Conservation (phyloP, 2,888 invertebrate genomes). For the Abscondita cerata region DNA sequence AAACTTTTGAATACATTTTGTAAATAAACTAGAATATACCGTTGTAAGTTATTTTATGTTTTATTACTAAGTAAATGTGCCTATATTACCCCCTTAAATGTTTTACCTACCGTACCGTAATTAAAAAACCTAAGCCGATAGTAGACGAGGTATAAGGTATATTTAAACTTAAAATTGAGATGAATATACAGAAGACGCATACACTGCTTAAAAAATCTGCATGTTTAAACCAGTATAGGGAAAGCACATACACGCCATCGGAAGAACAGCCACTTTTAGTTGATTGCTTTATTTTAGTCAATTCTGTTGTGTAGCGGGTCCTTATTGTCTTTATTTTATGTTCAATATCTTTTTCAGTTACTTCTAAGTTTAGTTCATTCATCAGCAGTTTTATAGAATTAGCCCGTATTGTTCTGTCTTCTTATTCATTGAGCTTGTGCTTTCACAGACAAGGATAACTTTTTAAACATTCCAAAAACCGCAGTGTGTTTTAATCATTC, state of each 20-base stretch:
- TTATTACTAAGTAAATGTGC: too few relatives aligned
- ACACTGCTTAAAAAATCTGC: not conserved
- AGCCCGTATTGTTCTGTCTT: conserved; percentile 2
- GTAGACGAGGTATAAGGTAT: not conserved
- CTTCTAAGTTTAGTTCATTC: not conserved
- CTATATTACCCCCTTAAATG: too few relatives aligned
- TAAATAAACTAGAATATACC: not conserved
- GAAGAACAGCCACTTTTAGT: conserved; percentile 1
- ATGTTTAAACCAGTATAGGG: not conserved
- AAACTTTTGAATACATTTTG: not conserved
- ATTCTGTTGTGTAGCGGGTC: conserved; percentile 1
- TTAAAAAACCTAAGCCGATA: not conserved
- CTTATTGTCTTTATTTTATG: not conserved
- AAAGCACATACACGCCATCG: not conserved
- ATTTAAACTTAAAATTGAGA: not conserved
- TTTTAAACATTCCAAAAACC: not conserved
- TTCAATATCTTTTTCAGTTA: conserved; percentile 3
- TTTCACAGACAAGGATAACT: not conserved
- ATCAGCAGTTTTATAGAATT: not conserved
- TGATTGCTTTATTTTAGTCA: conserved; percentile 1
- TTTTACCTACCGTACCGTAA: too few relatives aligned
- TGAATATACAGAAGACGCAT: not conserved
- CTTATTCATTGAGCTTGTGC: not conserved
- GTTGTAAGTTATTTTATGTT: too few relatives aligned
- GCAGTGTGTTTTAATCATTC: not conserved